Evolutionary conservation across 2,888 invertebrate species (phyloP), one percentile per base, ranked within the genome.

Genomic region (Sphinx pinastri): DNA sequence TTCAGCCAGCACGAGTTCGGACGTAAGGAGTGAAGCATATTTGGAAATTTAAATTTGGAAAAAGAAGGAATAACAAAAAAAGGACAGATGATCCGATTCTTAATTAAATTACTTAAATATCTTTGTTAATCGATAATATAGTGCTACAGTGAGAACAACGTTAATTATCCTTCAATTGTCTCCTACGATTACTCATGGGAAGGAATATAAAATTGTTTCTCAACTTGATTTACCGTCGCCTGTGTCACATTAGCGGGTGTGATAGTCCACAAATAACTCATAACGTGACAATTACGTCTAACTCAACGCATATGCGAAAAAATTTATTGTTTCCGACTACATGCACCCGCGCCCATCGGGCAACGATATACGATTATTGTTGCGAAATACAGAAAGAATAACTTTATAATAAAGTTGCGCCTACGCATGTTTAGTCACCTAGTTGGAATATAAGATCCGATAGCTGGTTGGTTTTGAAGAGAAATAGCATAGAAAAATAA

Each of bases 281-380:
- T 86, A 87, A 88, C 72, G 74, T 89, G 89, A 89, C 90, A 91
- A 91, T 89, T 88, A 88, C 82, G 81, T 79, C 79, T 77, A 82
- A 83, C 83, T 84, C 84, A 83, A 78, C 80, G 86, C 72, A 81
- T 77, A 80, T 74, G 81, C 76, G 81, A 84, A 87, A 84, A 82
- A 88, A 92, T 87, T 90, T 91, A 90, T 91, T 77, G 84, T 84
- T 90, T 91, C 90, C 91, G 85, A 86, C 82, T 82, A 87, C 86
- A 85, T 77, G 86, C 76, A 80, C 77, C 74, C 70, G 70, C 52
- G 68, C 25, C 52, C 60, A 19, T 5, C 19, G 16, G 31, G 25
- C n/a, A 5, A 63, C 45, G 11, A 52, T 14, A 25, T 59, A 68
- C 11, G 54, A 25, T 47, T 63, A 63, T 31, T 45, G 54, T 54